Base-by-base conservation (phyloP, 2,888 invertebrate species). In the Mythimna pallens region DNA sequence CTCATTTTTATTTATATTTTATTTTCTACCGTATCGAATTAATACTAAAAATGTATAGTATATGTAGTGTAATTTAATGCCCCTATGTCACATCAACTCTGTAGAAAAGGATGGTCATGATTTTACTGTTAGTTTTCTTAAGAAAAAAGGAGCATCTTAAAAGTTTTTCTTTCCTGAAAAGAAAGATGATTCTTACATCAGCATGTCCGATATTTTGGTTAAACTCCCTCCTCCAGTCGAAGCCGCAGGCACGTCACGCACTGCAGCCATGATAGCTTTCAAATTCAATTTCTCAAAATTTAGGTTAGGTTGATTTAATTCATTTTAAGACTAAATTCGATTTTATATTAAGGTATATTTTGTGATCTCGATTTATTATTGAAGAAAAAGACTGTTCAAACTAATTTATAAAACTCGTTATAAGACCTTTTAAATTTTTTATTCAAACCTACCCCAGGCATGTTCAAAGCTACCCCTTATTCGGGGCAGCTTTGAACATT, bases 391-490 rank as follows among this genome's bases (percentile, higher is more conserved):
- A 59, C 34, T 36, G 10, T 59, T 59, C 3, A n/a, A 36, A 59
- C n/a, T 7, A 59, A 36, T 59, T 36, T 36, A 36, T 59, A 59
- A 59, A 36, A 59, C n/a, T 59, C 9, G n/a, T n/a, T 59, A n/a
- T 34, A 58, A 30, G 30, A 34, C 58, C 30, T 10, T 34, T 58
- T 58, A 34, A 58, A 58, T 58, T 20, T 58, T 20, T 58, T 58
- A 34, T 58, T 58, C 34, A 58, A 58, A 58, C 9, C 58, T 58
- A 20, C 58, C 58, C 58, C 58, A 34, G 58, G 58, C 58, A 58
- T 34, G 58, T 58, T 34, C 58, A 58, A 58, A 58, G 7, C 58
- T 34, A 10, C 34, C 58, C 34, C 58, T 52, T n/a, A n/a, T n/a
- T 34, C 20, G 34, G n/a, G 59, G 36, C 36, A 36, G 59, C n/a